Conservation (phyloP, 1,140 invertebrate species). For the Asobara japonica region DNA sequence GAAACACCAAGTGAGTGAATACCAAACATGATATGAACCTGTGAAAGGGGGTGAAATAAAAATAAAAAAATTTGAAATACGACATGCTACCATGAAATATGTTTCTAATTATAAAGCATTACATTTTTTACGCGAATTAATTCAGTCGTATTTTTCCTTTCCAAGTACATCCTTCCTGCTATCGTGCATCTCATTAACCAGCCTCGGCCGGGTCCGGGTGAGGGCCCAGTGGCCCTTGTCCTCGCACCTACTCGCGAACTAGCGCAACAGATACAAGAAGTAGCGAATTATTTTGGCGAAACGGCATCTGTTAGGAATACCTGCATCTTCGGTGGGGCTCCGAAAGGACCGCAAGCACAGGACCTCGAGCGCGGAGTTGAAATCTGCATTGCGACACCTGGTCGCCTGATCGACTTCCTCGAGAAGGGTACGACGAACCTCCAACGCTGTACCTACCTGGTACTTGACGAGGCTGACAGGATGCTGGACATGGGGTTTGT, state of each 20-base stretch:
- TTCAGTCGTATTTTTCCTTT: slow-evolving; percentile 72
- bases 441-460: slow-evolving; percentile 90
- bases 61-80: no score
- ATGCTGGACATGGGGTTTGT: slow-evolving; percentile 99
- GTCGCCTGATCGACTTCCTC: slow-evolving; percentile 95
- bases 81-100: no score
- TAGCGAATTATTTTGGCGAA: slow-evolving; percentile 89
- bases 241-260: slow-evolving; percentile 95
- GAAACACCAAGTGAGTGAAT: no score
- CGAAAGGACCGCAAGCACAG: slow-evolving; percentile 87
- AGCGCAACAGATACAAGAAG: slow-evolving; percentile 96
- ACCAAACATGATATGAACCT: no score
- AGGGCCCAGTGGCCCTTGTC: slow-evolving; percentile 92
- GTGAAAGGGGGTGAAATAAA: no score
- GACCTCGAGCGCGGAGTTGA: slow-evolving; percentile 90
- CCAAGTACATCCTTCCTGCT: slow-evolving; percentile 81
- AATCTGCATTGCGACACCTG: slow-evolving; percentile 96
- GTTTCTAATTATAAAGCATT: no score
- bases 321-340: slow-evolving; percentile 96
- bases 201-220: slow-evolving; percentile 79
- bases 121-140: no score
- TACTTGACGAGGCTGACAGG: slow-evolving; percentile 97
- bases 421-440: slow-evolving; percentile 91
- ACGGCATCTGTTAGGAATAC: slow-evolving; percentile 87
- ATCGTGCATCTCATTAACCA: slow-evolving; percentile 96